A percentile compares a stretch with the other conserved stretches of the same genome.
These are phyloP conservation scores for Babylonia areolata DNA, from an alignment of 1,140 invertebrate species.

Conservation along the genomic window DNA sequence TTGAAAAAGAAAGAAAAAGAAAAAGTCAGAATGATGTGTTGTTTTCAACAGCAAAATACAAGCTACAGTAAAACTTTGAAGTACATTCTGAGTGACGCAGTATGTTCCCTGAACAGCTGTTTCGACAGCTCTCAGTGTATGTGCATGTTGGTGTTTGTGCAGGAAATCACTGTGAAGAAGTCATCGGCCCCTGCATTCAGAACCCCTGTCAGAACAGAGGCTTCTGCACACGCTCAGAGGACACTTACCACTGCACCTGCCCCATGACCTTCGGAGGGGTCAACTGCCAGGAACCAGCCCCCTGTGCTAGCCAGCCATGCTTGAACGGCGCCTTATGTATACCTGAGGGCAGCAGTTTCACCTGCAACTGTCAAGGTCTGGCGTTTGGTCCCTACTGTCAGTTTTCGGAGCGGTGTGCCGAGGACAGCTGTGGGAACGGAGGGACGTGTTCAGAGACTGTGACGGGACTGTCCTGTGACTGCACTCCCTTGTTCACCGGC, in stretches of 20 bases:
- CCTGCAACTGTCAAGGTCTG: not conserved
- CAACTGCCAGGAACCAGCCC: conserved; percentile 7
- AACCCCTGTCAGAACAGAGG: conserved; percentile 36
- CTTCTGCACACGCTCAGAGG: conserved; percentile 42
- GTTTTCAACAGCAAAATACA: too few species aligned
- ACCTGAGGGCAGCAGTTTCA: conserved; percentile 26
- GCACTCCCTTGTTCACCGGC: conserved; percentile 50
- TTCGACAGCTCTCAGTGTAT: not conserved
- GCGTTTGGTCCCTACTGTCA: conserved; percentile 29
- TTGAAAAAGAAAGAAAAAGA: too few species aligned
- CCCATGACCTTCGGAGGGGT: conserved; percentile 19
- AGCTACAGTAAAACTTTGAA: too few species aligned
- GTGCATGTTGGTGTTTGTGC: conserved; percentile 4
- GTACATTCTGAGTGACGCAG: too few species aligned
- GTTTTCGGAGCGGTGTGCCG: conserved; percentile 80
- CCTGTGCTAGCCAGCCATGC: conserved; percentile 57
- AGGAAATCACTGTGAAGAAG: conserved; percentile 46
- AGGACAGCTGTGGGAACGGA: conserved; percentile 87
- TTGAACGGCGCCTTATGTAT: conserved; percentile 55
- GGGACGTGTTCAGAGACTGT: conserved; percentile 48
- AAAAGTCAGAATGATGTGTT: too few species aligned
- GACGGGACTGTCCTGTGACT: conserved; percentile 37
- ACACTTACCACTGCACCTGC: conserved; percentile 41
- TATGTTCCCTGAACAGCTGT: too few species aligned
- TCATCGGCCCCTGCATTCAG: conserved; percentile 51